Evolutionary conservation across 2,888 invertebrate species (phyloP), one percentile per base, ranked within the genome.

Genomic region (Meiosimyza decipiens): DNA sequence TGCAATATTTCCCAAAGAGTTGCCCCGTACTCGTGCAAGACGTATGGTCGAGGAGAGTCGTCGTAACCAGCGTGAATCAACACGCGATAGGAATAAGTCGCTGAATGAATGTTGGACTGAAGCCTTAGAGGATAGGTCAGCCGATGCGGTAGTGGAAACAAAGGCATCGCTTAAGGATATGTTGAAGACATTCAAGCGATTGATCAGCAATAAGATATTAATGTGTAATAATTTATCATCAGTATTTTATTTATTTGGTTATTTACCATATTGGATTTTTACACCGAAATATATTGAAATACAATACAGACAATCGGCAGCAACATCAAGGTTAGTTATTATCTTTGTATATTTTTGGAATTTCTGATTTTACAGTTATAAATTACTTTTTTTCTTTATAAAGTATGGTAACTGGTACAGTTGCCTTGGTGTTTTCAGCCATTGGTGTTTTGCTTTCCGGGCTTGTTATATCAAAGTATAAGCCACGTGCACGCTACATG

Each of bases 221-320:
- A 90, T 93, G 87, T 91, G 90, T 81, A 93, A 94, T 82, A 92
- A 92, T 71, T 85, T 92, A 1, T 91, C 93, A 0, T 90, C 92
- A 12, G 90, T 93, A 1, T 92, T 92, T 75, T 93, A 92, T 79
- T 89, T 92, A 72, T 88, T 92, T 78, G 92, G 92, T 0, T 92
- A 91, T 82, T 89, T 91, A 88, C 93, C 93, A 0, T 93, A 92
- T 80, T 93, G 93, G 90, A 92, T 94, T 63, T 95, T 93, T 81
- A 90, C 94, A 81, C 93, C 94, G 0, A 95, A 95, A 83, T 94
- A 94, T 80, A 92, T 95, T 73, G 94, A 95, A 86, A 93, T 92
- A 0, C 93, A 94, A 84, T 95, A 93, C 85, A 89, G 91, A 72
- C 91, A 92, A 78, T 92, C 93, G 0, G 93, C 94, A 0, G 91